These are phyloP conservation scores for Physocephala rufipes DNA, from an alignment of 2,888 invertebrate species.

Conservation along the genomic window DNA sequence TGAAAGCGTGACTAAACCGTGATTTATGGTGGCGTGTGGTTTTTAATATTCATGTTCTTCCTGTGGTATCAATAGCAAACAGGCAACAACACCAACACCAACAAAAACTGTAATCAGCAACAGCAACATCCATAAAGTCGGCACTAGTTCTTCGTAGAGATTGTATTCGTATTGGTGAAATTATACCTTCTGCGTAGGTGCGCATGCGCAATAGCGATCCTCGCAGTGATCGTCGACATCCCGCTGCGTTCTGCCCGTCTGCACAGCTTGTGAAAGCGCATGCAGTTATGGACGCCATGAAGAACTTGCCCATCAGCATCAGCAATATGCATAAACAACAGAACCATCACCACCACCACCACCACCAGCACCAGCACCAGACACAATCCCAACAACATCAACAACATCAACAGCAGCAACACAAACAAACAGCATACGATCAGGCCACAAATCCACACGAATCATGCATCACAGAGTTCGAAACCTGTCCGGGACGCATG, in stretches of 20 bases:
- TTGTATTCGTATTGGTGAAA: conserved; percentile 42
- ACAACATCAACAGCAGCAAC: conserved; percentile 34
- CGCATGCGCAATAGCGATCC: conserved; percentile 35
- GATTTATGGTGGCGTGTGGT: conserved; percentile 67
- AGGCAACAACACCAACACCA: too few species aligned
- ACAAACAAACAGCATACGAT: conserved; percentile 17
- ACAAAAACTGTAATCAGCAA: too few species aligned
- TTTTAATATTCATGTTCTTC: conserved; percentile 63
- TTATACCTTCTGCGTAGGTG: conserved; percentile 34
- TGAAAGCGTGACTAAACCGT: conserved; percentile 66
- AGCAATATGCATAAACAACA: conserved; percentile 44
- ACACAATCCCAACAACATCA: conserved; percentile 35
- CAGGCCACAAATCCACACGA: conserved; percentile 19
- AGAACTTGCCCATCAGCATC: conserved; percentile 44
- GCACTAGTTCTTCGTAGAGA: conserved; percentile 46
- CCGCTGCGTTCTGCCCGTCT: conserved; percentile 45
- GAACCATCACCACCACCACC: conserved; percentile 37
- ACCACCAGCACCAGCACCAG: conserved; percentile 33
- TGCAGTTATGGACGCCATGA: conserved; percentile 45
- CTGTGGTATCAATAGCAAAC: conserved; percentile 45
- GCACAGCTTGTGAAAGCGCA: conserved; percentile 35
- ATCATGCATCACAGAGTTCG: conserved; percentile 14
- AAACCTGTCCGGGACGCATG: conserved; percentile 26
- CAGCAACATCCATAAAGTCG: too few species aligned
- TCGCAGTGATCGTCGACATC: conserved; percentile 42